Evolutionary conservation across 2,113 vertebrate genomes (phyloP).

Genomic region (Dromas ardeola): DNA sequence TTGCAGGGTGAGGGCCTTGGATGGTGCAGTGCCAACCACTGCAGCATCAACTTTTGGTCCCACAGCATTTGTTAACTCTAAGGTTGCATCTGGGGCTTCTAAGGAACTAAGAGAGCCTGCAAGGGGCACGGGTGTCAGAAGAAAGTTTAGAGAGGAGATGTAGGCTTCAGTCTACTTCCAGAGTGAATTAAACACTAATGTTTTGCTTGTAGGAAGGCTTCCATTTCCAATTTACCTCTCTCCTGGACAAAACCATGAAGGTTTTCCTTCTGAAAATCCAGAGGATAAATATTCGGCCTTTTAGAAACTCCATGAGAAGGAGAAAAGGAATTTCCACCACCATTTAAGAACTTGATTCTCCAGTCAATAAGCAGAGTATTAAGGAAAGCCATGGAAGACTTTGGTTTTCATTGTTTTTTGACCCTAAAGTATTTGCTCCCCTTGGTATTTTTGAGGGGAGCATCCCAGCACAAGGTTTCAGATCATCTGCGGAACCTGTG

Average conservation of each 20-base stretch:
- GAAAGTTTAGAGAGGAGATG: not conserved
- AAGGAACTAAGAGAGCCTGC: not conserved
- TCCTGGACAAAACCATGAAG: not conserved
- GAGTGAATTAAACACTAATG: not conserved
- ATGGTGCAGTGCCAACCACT: not conserved
- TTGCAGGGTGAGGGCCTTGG: not conserved
- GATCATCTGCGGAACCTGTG: not conserved
- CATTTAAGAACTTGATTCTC: not conserved
- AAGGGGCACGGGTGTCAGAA: rapidly evolving
- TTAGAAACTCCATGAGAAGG: not conserved
- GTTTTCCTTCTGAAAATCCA: not conserved
- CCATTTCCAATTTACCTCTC: not conserved
- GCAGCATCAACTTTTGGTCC: not conserved
- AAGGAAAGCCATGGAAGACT: not conserved
- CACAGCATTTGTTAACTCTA: not conserved
- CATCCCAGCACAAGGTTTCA: not conserved
- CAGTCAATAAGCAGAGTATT: not conserved
- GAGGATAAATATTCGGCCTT: not conserved
- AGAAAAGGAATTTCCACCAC: not conserved
- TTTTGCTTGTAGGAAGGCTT: not conserved
- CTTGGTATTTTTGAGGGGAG: not conserved
- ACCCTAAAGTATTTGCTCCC: not conserved
- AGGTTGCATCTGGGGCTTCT: not conserved
- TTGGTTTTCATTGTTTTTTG: not conserved
- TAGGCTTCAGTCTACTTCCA: not conserved